A percentile compares a stretch with the other conserved stretches of the same genome.
Evolutionary conservation across 2,888 invertebrate genomes (phyloP).

Genomic region (Prenolepis imparis): DNA sequence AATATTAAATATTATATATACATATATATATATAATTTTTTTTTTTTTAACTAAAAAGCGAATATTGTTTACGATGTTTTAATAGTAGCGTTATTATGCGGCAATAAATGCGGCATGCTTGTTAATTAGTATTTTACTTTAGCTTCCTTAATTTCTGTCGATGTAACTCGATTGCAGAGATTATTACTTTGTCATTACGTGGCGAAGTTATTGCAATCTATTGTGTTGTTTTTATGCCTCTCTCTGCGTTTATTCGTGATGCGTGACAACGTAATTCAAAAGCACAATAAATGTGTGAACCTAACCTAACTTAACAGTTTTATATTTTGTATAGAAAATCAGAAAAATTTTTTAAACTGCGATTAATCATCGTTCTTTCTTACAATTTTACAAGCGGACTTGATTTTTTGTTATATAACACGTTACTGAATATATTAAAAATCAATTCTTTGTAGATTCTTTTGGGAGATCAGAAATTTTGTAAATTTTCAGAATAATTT

Average conservation of each 20-base stretch:
- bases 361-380: neutral
- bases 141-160: slow-evolving; percentile 18
- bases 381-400: neutral
- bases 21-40: neutral
- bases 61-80: slow-evolving; percentile 26
- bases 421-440: neutral
- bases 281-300: neutral
- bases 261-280: neutral
- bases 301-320: neutral
- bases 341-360: neutral
- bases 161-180: slow-evolving; percentile 39
- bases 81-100: slow-evolving; percentile 18
- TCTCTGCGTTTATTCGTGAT: neutral
- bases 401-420: neutral
- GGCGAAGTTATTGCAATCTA: slow-evolving; percentile 20
- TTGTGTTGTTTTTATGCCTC: neutral
- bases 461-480: neutral
- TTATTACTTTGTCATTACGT: slow-evolving; percentile 25
- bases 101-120: slow-evolving; percentile 18
- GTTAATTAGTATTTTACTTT: slow-evolving; percentile 37
- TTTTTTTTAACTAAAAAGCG: neutral
- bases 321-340: neutral
- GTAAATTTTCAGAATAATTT: slow-evolving; percentile 10
- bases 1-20: neutral
- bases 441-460: neutral